These are phyloP conservation scores for Nesidiocoris tenuis DNA, from an alignment of 2,888 invertebrate genomes.

Conservation along the genomic window DNA sequence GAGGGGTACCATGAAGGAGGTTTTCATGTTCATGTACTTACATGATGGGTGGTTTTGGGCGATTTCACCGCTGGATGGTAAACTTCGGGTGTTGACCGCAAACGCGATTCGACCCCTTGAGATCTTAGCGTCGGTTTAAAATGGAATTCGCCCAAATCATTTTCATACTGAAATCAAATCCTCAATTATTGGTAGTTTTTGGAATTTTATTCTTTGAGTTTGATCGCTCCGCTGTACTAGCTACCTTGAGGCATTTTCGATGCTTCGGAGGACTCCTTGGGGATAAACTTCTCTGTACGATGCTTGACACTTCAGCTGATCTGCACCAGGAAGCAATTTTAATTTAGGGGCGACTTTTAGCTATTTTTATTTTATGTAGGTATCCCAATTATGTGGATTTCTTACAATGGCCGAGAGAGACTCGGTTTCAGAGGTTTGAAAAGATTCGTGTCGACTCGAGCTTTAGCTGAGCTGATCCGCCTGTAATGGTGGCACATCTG, in stretches of 20 bases:
- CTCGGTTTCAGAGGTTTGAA: conserved; percentile 19
- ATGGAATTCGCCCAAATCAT: conserved; percentile 8
- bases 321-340: not conserved
- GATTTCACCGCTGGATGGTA: conserved; percentile 30
- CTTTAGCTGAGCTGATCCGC: conserved; percentile 54
- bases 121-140: conserved; percentile 17
- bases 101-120: conserved; percentile 17
- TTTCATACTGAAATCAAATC: conserved; percentile 12
- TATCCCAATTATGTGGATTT: too few species aligned
- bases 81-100: conserved; percentile 10
- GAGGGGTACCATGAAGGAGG: too few species aligned
- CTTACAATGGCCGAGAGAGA: conserved; percentile 19
- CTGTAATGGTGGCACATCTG: conserved; percentile 58
- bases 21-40: conserved; percentile 8
- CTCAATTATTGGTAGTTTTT: not conserved
- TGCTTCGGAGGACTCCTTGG: conserved; percentile 33
- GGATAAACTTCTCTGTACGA: conserved; percentile 15
- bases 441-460: conserved; percentile 54
- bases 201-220: not conserved
- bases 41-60: conserved; percentile 3
- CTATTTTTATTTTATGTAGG: too few species aligned
- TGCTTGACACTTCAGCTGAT: conserved; percentile 23
- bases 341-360: not conserved
- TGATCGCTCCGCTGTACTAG: too few species aligned
- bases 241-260: conserved; percentile 28